Conservation (phyloP, 23 tunicate genomes). For the Botrylloides violaceus region DNA sequence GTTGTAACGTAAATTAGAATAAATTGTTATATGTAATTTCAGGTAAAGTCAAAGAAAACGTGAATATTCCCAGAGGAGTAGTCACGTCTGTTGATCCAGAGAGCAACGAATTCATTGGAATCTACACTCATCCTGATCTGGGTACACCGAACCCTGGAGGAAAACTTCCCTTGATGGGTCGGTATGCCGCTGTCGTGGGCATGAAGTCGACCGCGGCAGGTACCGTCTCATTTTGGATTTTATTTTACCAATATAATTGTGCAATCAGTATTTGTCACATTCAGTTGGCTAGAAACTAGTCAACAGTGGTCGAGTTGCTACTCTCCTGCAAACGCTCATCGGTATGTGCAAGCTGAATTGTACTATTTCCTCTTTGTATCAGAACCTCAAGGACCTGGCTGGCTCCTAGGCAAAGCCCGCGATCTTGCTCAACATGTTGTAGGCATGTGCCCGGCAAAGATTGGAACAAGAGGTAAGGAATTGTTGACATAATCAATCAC, state of each 20-base stretch:
- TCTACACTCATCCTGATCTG: constrained; percentile 53
- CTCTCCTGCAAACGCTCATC: too few species aligned
- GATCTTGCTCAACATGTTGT: constrained; percentile 83
- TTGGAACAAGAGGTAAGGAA: constrained; percentile 42
- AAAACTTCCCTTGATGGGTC: constrained; percentile 13
- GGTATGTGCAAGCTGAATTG: too few species aligned
- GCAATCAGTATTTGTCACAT: too few species aligned
- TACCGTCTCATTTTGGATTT: too few species aligned
- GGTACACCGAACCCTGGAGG: constrained; percentile 12
- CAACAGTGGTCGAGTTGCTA: too few species aligned
- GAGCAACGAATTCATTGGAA: constrained; percentile 22
- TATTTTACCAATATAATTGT: too few species aligned
- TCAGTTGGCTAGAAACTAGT: too few species aligned
- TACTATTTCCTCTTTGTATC: not conserved
- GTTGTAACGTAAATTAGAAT: too few species aligned
- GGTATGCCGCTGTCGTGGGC: constrained; percentile 18
- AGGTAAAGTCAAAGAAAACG: constrained; percentile 67
- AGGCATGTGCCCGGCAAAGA: constrained; percentile 60
- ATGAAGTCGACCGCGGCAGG: constrained; percentile 14
- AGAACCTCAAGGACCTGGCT: constrained; percentile 1
- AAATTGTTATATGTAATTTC: not conserved
- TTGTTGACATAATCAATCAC: too few species aligned
- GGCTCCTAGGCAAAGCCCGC: constrained; percentile 32
- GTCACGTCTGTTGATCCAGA: constrained; percentile 19
- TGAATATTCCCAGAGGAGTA: constrained; percentile 29